Evolutionary conservation across 2,797 vertebrate genomes (phyloP).

Genomic region (Periparus ater): DNA sequence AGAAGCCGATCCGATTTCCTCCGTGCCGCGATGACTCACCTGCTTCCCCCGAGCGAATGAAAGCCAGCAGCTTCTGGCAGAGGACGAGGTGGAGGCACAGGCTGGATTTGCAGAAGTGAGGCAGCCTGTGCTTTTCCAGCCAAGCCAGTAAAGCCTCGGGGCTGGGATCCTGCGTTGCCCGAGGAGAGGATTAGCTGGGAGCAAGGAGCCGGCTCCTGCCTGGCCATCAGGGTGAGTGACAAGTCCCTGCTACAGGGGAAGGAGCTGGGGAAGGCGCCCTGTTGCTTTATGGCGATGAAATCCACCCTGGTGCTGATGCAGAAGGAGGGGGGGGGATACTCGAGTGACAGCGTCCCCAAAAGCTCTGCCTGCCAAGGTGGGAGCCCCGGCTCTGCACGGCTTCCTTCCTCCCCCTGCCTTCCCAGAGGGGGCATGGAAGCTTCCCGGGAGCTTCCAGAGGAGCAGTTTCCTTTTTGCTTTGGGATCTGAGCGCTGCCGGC

Average conservation of each 20-base stretch:
- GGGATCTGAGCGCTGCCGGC: not conserved
- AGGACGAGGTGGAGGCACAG: slow-evolving; percentile 76
- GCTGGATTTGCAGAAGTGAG: slow-evolving; percentile 80
- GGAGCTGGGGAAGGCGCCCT: not conserved
- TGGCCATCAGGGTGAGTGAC: slow-evolving; percentile 26
- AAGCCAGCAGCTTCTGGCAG: slow-evolving; percentile 75
- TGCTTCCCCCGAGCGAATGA: slow-evolving; percentile 73
- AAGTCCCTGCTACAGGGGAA: not conserved
- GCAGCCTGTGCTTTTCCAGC: slow-evolving; percentile 73
- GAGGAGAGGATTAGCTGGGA: slow-evolving; percentile 1
- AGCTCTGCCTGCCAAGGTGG: not conserved
- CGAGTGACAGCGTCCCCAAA: fast-evolving
- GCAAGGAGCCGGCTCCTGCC: not conserved
- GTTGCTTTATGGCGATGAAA: not conserved
- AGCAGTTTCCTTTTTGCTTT: not conserved
- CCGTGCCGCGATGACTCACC: slow-evolving; percentile 58
- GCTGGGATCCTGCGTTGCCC: slow-evolving; percentile 56
- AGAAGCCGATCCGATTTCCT: not conserved
- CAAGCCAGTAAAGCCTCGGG: slow-evolving; percentile 70
- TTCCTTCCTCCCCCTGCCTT: not conserved
- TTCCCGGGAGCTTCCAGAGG: not conserved
- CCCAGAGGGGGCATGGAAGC: not conserved
- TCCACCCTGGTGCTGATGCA: not conserved
- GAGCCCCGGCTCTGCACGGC: not conserved
- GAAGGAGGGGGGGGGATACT: not conserved